phyloP scores from a whole-genome alignment of 2,113 vertebrate species.

The Eulemur macaco region DNA sequence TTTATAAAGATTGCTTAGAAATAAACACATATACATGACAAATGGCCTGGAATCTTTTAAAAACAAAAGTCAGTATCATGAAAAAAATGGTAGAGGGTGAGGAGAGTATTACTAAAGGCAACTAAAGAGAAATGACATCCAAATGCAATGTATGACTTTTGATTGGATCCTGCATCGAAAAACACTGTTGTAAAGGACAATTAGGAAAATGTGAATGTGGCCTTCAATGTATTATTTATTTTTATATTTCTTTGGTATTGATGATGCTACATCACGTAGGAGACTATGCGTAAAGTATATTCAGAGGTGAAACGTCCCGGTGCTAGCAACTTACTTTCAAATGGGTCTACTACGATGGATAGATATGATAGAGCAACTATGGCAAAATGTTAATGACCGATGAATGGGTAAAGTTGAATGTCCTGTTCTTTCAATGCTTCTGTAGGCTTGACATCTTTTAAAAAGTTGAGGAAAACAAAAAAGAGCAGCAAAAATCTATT shows the following conservation, averaged over 20 bases:
- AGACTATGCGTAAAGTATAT: background rate
- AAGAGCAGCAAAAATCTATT: background rate
- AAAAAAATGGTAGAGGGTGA: background rate
- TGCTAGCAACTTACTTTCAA: background rate
- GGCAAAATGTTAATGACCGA: background rate
- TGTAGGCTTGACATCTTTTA: background rate
- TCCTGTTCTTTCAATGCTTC: background rate
- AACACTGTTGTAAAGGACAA: background rate
- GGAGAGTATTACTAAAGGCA: background rate
- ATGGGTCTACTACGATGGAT: background rate
- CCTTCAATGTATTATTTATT: background rate
- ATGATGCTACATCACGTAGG: background rate
- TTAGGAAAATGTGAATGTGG: background rate
- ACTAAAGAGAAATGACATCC: no score
- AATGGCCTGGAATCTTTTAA: background rate
- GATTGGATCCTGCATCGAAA: background rate
- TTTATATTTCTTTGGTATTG: background rate
- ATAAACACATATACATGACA: background rate
- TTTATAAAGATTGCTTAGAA: background rate
- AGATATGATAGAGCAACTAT: background rate
- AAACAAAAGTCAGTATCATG: background rate
- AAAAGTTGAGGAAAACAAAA: background rate
- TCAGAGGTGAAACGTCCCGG: background rate
- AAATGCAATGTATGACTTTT: background rate
- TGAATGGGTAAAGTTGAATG: background rate